Percentiles rank a stretch among this genome's conserved stretches.
Evolutionary conservation across 2,113 vertebrate genomes (phyloP).

Genomic region (Oxygymnocypris stewartii): DNA sequence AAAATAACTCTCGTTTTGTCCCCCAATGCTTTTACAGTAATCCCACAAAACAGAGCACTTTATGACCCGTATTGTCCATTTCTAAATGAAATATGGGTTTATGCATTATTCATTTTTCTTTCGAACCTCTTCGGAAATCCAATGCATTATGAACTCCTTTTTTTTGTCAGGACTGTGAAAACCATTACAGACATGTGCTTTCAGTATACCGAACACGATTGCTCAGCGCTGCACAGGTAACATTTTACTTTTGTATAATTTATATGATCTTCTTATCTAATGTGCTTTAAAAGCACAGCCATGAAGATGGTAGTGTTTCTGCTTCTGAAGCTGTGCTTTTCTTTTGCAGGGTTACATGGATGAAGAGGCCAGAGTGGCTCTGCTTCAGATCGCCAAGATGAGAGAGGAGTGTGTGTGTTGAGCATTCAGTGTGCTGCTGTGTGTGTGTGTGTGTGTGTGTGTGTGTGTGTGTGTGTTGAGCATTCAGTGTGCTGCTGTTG

Average conservation of each 20-base stretch:
- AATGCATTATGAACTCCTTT: neutral
- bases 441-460: too few relatives aligned
- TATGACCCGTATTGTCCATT: neutral
- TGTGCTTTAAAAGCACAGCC: neutral
- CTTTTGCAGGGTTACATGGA: constrained; percentile 84
- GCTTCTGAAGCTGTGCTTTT: neutral
- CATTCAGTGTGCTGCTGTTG: too few relatives aligned
- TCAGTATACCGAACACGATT: constrained; percentile 82
- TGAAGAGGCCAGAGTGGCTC: constrained; percentile 82
- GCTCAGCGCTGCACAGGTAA: constrained; percentile 86
- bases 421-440: constrained; percentile 27
- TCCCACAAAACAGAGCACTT: neutral
- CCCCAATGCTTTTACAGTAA: neutral
- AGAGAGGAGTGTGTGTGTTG: constrained; percentile 84
- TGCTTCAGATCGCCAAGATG: constrained; percentile 87
- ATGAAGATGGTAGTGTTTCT: neutral
- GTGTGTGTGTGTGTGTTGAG: too few relatives aligned
- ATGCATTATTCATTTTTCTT: neutral
- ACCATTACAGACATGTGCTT: constrained; percentile 82
- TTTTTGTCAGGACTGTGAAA: constrained; percentile 74
- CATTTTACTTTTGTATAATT: neutral
- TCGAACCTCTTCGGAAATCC: neutral
- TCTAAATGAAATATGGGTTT: neutral
- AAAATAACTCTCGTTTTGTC: neutral
- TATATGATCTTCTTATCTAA: neutral